Base-by-base conservation (phyloP, 1,140 invertebrate species). In the Kradibia gibbosae region DNA sequence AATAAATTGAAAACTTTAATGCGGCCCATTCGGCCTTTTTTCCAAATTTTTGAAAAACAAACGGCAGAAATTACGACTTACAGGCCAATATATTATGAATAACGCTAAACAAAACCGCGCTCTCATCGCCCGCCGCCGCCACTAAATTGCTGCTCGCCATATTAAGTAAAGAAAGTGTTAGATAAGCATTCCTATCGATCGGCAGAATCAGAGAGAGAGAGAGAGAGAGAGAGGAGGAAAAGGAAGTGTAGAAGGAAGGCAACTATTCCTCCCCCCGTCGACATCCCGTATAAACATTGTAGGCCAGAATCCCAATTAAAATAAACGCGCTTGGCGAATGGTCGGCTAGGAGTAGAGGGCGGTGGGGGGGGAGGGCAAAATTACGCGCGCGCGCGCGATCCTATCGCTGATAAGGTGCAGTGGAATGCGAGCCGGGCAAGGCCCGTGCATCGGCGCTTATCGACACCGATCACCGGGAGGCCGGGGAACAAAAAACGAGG, bases 381-480 rank as follows among this genome's bases (percentile, higher is more conserved):
- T 78, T 81, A 34, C 74, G 76, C 82, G 70, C 75, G 65, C 62
- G 60, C 71, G 83, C 83, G 45, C 77, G 75, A 81, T 71, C 65
- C 31, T 42, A 70, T 34, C 62, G 48, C 13, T n/a, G 65, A 80
- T 80, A 80, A 55, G 15, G 39, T 5, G 65, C 31, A 28, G 7
- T 28, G 60, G 57, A 67, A 45, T 50, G 60, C 25, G 7, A 25
- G 39, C 13, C 17, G 13, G 67, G 11, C 5, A n/a, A 20, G 39
- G 4, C 1, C 34, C 22, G 39, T n/a, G 22, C 60, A 67, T 34
- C 42, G 62, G 10, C 45, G 62, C 62, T 77, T 77, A 77, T 77
- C 75, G 60, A 22, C 36, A n/a, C 39, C 75, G 75, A 42, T n/a
- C 31, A 60, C n/a, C 34, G 57, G 39, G 50, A 39, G 74, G n/a